Evolutionary conservation across 2,113 vertebrate species (phyloP), one percentile per base, ranked within the genome.

Genomic region (Aythya baeri): DNA sequence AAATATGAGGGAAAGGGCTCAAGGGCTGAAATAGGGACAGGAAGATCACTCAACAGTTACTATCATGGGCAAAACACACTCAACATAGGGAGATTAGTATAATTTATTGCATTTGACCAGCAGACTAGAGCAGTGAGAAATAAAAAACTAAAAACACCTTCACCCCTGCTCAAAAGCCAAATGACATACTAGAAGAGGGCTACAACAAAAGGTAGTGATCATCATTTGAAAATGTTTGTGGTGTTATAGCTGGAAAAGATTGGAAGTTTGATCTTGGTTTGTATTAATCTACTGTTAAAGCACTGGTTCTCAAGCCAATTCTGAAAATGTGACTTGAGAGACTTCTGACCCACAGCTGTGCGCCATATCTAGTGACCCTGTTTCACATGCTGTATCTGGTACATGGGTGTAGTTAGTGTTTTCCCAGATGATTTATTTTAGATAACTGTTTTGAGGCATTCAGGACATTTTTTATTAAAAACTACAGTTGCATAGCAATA

Each of bases 391-490:
- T 54, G 9, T 50, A n/a, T 68, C 25, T 54, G 32, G 59, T 78
- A 66, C n/a, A 26, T 55, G 79, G 58, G 15, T 70, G 49, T 54
- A 58, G 55, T 83, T 77, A 71, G 23, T 77, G 12, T 81, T 81
- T 73, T 93, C 61, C 79, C 83, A 89, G 63, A 52, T 89, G 55
- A 91, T 74, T 77, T 57, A 86, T 75, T 81, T 80, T 91, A 91
- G 65, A 72, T 73, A 59, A 38, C 36, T 74, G 61, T 70, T 96
- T 75, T 63, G 63, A 94, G 72, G 43, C 68, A 86, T 88, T 90
- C 76, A 80, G 43, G 67, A 34, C 83, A 83, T 83, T 75, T 31
- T 92, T 77, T 74, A 41, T 65, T 88, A 34, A 78, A 94, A 95
- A 80, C 25, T 66, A 7, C 36, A 46, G 13, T 59, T 96, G 31